A percentile compares a stretch with the other conserved stretches of the same genome.
Evolutionary conservation across 2,797 vertebrate species (phyloP).

Genomic region (Dromococcyx pavoninus): DNA sequence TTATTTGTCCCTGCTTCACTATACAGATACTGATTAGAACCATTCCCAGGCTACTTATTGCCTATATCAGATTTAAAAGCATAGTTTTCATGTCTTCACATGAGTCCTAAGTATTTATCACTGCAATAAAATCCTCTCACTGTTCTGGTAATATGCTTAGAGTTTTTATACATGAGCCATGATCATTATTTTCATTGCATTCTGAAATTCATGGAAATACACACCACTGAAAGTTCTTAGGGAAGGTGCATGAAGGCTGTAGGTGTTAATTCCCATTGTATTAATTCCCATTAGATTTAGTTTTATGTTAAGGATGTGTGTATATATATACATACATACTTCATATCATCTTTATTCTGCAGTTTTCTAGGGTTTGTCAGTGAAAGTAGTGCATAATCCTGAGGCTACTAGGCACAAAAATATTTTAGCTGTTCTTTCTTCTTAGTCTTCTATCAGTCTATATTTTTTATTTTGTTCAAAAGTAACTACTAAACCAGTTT

Average conservation of each 20-base stretch:
- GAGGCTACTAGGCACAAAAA: fast-evolving
- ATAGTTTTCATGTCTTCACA: neutral
- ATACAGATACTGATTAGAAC: neutral
- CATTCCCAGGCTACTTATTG: neutral
- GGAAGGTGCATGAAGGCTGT: neutral
- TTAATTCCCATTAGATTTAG: neutral
- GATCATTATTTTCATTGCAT: neutral
- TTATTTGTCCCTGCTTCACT: neutral
- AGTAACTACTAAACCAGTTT: neutral
- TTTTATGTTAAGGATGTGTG: neutral
- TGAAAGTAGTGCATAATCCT: neutral
- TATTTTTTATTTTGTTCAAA: neutral
- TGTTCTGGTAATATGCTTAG: neutral
- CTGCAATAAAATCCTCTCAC: neutral
- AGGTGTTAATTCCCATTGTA: neutral
- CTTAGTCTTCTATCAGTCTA: neutral
- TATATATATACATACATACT: neutral
- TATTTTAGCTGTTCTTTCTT: neutral
- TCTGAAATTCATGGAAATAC: neutral
- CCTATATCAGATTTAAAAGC: neutral
- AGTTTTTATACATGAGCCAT: neutral
- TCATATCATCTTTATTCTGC: neutral
- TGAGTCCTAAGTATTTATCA: neutral
- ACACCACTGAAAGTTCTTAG: neutral
- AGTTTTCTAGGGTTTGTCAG: neutral